A percentile compares a stretch with the other conserved stretches of the same genome.
Evolutionary conservation across 2,888 invertebrate species (phyloP).

Genomic region (Odiellus spinosus): DNA sequence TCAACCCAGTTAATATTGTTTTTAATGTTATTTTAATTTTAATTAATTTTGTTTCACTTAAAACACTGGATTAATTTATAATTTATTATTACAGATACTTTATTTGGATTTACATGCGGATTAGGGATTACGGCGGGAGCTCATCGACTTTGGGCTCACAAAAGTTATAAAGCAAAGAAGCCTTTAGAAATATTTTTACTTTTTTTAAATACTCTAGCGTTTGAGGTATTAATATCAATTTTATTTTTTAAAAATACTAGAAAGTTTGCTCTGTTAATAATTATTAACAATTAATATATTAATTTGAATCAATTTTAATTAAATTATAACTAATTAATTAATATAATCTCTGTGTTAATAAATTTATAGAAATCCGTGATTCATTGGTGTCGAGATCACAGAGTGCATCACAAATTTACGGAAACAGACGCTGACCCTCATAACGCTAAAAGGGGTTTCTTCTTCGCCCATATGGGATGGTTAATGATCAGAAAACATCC

Average conservation of each 20-base stretch:
- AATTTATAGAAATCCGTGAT: constrained; percentile 24
- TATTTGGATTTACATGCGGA: neutral
- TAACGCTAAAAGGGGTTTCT: constrained; percentile 31
- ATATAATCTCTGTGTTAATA: neutral
- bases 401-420: constrained; percentile 29
- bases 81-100: too few relatives aligned
- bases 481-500: constrained; percentile 34
- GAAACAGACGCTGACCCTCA: constrained; percentile 29
- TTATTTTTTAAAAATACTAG: too few relatives aligned
- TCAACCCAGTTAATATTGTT: too few relatives aligned
- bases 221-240: too few relatives aligned
- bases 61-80: too few relatives aligned
- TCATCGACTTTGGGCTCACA: neutral
- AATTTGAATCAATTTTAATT: too few relatives aligned
- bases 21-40: too few relatives aligned
- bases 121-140: neutral
- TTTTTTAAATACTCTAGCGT: neutral
- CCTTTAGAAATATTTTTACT: neutral
- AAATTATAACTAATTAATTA: too few relatives aligned
- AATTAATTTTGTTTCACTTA: too few relatives aligned
- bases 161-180: neutral
- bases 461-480: constrained; percentile 38
- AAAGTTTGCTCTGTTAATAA: too few relatives aligned
- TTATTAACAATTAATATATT: too few relatives aligned
- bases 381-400: constrained; percentile 27